A percentile compares a stretch with the other conserved stretches of the same genome.
Conservation (phyloP, 2,888 invertebrate genomes). For the Apamea epomidion region DNA sequence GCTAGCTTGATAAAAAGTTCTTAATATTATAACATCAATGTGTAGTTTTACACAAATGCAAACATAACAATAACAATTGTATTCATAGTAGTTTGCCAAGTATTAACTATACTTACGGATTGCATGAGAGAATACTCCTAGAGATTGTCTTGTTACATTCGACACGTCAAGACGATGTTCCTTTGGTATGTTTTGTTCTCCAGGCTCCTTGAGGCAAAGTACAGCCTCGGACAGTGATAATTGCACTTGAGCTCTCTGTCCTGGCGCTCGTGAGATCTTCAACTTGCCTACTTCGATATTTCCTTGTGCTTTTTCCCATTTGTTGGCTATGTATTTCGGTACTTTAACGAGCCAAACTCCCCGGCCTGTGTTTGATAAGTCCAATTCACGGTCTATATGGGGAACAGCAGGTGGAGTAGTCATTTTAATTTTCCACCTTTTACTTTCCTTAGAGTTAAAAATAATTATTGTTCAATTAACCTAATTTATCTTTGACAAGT, state of each 20-base stretch:
- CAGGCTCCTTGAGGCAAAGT: conserved; percentile 94
- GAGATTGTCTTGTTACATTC: conserved; percentile 96
- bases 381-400: conserved; percentile 95
- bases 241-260: conserved; percentile 96
- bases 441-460: neutral
- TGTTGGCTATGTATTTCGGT: conserved; percentile 98
- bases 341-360: conserved; percentile 99
- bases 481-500: neutral
- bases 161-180: conserved; percentile 98
- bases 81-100: neutral
- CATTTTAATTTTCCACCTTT: conserved; percentile 58
- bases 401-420: conserved; percentile 76
- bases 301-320: conserved; percentile 98
- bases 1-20: neutral
- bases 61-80: conserved; percentile 1
- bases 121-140: conserved; percentile 97
- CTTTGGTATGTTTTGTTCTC: conserved; percentile 96
- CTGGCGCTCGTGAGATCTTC: conserved; percentile 95
- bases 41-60: conserved; percentile 4
- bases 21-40: neutral
- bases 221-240: conserved; percentile 95
- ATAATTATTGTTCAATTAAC: neutral
- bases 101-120: conserved; percentile 91
- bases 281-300: conserved; percentile 98
- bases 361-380: conserved; percentile 96